Conservation (phyloP, 2,797 vertebrate genomes). For the Champsocephalus esox region DNA sequence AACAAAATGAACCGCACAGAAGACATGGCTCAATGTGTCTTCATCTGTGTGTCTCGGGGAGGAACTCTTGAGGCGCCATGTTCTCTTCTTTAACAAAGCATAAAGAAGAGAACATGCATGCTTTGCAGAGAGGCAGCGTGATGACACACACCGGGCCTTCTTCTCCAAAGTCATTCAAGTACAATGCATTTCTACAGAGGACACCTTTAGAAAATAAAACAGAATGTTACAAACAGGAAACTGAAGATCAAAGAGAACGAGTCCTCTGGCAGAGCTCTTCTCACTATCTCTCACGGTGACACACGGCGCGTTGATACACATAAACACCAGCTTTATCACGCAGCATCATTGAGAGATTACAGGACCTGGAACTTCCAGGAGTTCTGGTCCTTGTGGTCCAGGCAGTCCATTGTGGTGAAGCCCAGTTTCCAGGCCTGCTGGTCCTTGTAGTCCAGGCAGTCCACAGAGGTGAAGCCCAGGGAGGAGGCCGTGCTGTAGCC, state of each 20-base stretch:
- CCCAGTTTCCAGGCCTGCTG: conserved; percentile 93
- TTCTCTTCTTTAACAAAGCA: conserved; percentile 41
- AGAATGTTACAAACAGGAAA: conserved; percentile 62
- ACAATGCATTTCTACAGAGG: conserved; percentile 50
- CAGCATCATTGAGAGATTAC: conserved; percentile 66
- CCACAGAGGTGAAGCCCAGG: conserved; percentile 89
- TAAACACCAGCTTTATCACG: not conserved
- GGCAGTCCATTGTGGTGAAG: conserved; percentile 91
- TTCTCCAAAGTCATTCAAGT: conserved; percentile 34
- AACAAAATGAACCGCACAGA: conserved; percentile 46
- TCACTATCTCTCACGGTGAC: conserved; percentile 32
- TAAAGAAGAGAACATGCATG: conserved; percentile 29
- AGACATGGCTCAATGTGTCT: conserved; percentile 34
- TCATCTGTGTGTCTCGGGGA: conserved; percentile 11
- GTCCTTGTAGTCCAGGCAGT: conserved; percentile 95
- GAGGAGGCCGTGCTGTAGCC: conserved; percentile 87
- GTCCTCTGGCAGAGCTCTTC: conserved; percentile 48
- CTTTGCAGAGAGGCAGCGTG: conserved; percentile 42
- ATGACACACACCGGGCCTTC: conserved; percentile 40
- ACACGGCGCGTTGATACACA: conserved; percentile 20
- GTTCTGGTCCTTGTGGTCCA: conserved; percentile 93
- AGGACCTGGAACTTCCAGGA: conserved; percentile 96
- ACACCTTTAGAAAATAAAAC: conserved; percentile 55
- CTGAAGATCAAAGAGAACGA: conserved; percentile 42
- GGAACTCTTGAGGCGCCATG: conserved; percentile 51